Conservation (phyloP, 1,140 invertebrate genomes). For the Oncopodura yosiiana region DNA sequence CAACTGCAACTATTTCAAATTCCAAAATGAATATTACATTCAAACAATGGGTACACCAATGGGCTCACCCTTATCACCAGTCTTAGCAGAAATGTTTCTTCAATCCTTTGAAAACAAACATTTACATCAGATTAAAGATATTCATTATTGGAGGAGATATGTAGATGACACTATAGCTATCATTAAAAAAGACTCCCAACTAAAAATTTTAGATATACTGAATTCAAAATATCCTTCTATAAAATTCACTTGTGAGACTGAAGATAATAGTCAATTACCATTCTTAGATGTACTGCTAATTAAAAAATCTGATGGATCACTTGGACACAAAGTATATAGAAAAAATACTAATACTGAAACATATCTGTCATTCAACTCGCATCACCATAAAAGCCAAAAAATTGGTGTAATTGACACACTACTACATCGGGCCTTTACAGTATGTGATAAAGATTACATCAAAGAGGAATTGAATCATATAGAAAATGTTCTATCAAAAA, state of each 20-base stretch:
- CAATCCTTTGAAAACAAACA: too few species aligned
- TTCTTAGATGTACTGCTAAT: slow-evolving; percentile 2
- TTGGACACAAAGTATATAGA: slow-evolving; percentile 5
- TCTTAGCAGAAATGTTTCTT: too few species aligned
- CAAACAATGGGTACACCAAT: too few species aligned
- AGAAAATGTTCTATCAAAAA: not conserved
- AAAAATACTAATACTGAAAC: slow-evolving; percentile 4
- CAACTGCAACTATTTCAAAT: too few species aligned
- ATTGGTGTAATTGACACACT: slow-evolving; percentile 4
- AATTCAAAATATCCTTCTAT: slow-evolving; percentile 1
- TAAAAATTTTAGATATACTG: not conserved
- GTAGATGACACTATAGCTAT: too few species aligned
- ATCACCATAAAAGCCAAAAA: slow-evolving; percentile 3
- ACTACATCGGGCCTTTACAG: not conserved
- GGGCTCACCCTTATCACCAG: too few species aligned
- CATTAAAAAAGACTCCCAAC: not conserved
- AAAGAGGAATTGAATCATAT: slow-evolving; percentile 5
- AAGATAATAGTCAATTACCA: slow-evolving; percentile 2
- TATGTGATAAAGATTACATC: not conserved
- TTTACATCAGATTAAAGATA: too few species aligned
- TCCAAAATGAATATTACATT: too few species aligned
- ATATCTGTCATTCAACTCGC: slow-evolving; percentile 6
- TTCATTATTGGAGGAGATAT: too few species aligned
- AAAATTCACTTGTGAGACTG: slow-evolving; percentile 4
- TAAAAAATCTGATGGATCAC: not conserved